Evolutionary conservation across 2,888 invertebrate species (phyloP).

Genomic region (Lysandra coridon): DNA sequence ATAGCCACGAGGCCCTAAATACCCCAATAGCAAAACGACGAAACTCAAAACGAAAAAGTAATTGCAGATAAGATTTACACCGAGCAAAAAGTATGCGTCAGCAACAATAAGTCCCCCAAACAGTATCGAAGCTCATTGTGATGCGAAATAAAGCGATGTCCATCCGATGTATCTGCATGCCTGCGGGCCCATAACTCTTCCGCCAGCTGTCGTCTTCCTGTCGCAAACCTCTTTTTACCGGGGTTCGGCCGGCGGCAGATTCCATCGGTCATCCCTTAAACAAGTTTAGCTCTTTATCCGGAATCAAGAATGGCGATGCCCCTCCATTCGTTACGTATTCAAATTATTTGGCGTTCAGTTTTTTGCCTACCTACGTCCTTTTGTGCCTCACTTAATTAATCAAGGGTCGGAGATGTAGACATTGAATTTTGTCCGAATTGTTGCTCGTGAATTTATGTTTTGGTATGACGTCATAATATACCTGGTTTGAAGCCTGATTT

Average conservation of each 20-base stretch:
- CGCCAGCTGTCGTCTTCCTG: constrained; percentile 78
- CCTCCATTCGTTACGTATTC: constrained; percentile 78
- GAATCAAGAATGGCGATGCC: constrained; percentile 77
- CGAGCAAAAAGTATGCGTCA: constrained; percentile 43
- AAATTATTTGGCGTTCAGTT: constrained; percentile 77
- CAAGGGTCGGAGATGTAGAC: constrained; percentile 44
- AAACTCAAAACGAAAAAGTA: constrained; percentile 13
- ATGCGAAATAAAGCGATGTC: constrained; percentile 53
- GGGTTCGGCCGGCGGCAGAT: constrained; percentile 72
- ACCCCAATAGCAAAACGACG: not conserved
- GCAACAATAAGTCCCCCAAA: constrained; percentile 54
- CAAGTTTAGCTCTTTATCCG: constrained; percentile 79
- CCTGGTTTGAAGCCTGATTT: too few relatives aligned
- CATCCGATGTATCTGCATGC: constrained; percentile 53
- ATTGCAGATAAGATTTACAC: constrained; percentile 29
- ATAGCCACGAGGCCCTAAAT: not conserved
- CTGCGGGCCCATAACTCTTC: constrained; percentile 77
- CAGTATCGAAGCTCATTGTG: constrained; percentile 60
- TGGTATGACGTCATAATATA: not conserved
- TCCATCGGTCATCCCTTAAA: constrained; percentile 81
- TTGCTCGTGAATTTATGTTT: not conserved
- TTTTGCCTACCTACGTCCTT: constrained; percentile 60
- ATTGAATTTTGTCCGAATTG: not conserved
- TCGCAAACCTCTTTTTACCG: constrained; percentile 73
- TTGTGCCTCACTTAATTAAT: constrained; percentile 63